Evolutionary conservation across 2,113 vertebrate genomes (phyloP), one percentile per base, ranked within the genome.

Genomic region (Oreochromis aureus): DNA sequence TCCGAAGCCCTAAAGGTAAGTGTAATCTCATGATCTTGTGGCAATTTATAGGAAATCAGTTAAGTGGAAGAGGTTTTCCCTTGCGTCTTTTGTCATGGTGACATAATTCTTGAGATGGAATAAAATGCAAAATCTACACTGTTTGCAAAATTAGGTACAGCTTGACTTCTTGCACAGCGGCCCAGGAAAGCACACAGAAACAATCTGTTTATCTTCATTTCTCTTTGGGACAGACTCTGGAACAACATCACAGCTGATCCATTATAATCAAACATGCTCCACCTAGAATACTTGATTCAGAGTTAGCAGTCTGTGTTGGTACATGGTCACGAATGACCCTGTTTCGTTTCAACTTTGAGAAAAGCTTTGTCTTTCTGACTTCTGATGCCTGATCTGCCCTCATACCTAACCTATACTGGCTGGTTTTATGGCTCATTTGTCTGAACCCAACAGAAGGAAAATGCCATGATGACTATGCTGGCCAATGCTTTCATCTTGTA

Each of bases 1-100:
- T 98, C 98, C 4, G 95, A 95, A 92, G 98, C 98, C 44, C 93
- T 99, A 8, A 96, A 96, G 97, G 98, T 99, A 87, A 98, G 97
- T 90, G 6, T 27, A 27, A 66, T 46, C 32, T 32, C 9, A 30
- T 15, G 1, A 13, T 61, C 12, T 22, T n/a, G 7, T 81, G 27
- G 3, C 1, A 56, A 22, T 34, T 66, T 66, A 18, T 10, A 48
- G 63, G 30, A 61, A 76, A 82, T 55, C 11, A 13, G 6, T 58
- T 36, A 12, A 81, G 7, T 56, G 54, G 6, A 19, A 18, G 2
- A 61, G 2, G 3, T 80, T 56, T 34, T 9, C 5, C 63, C 3
- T 55, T 34, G 12, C 5, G 16, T 51, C 44, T 61, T 73, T 44
- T 66, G 2, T 34, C 34, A 3, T 71, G 7, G 34, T 19, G 32